Conservation (phyloP, 2,888 invertebrate species). For the Hydraecia micacea region DNA sequence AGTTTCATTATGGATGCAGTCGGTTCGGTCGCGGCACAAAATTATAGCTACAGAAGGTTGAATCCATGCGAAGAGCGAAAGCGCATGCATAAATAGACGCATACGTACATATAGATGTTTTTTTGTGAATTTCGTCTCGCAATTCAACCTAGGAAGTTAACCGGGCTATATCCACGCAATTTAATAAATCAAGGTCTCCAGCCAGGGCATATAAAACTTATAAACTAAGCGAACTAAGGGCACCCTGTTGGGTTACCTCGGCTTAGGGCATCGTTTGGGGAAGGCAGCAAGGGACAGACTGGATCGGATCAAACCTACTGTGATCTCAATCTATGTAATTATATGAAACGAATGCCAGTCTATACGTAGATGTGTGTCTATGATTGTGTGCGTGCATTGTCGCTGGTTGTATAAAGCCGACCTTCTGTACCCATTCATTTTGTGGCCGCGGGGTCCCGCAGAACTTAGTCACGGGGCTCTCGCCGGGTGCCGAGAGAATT, state of each 20-base stretch:
- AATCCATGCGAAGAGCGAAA: neutral
- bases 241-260: neutral
- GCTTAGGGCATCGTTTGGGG: neutral
- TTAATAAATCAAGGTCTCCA: neutral
- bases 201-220: neutral
- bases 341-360: neutral
- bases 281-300: neutral
- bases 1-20: constrained; percentile 67
- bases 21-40: constrained; percentile 2
- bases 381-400: neutral
- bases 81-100: neutral
- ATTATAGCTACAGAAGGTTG: constrained; percentile 11
- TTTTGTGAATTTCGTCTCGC: neutral
- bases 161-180: neutral
- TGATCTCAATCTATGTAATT: neutral
- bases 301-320: neutral
- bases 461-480: constrained; percentile 60
- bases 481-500: constrained; percentile 66
- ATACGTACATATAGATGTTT: no score
- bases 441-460: constrained; percentile 31
- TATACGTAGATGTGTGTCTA: neutral
- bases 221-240: neutral
- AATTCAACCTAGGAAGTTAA: neutral
- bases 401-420: neutral
- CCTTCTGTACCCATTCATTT: constrained; percentile 15